Conservation (phyloP, 2,113 vertebrate genomes). For the Scalopus aquaticus region DNA sequence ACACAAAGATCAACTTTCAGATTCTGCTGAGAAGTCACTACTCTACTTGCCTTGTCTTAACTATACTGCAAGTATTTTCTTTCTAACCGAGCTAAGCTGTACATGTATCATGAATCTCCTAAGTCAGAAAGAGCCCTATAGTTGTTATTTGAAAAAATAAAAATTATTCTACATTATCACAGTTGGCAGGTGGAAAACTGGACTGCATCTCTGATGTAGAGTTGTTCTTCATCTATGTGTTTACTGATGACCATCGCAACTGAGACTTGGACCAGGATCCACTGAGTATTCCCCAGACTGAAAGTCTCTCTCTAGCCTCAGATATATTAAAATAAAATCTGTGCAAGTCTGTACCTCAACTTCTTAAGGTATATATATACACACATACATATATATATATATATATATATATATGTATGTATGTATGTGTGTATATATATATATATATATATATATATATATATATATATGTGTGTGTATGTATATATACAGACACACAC, state of each 20-base stretch:
- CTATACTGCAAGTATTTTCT: rapidly evolving
- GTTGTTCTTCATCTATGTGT: not conserved
- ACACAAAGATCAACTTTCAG: not conserved
- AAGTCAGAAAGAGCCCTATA: not conserved
- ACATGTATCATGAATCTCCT: not conserved
- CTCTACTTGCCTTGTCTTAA: rapidly evolving
- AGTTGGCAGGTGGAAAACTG: not conserved
- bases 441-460: too few relatives aligned
- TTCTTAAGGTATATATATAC: not conserved
- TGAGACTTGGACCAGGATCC: not conserved
- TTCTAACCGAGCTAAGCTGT: not conserved
- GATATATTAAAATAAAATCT: too few relatives aligned
- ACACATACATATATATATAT: too few relatives aligned
- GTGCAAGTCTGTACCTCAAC: not conserved
- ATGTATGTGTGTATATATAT: too few relatives aligned
- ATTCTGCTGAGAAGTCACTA: not conserved
- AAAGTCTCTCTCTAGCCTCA: not conserved
- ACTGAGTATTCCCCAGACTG: not conserved
- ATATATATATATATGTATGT: too few relatives aligned
- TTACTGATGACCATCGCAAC: not conserved
- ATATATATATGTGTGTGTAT: too few relatives aligned
- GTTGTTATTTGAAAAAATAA: not conserved
- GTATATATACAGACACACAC: too few relatives aligned
- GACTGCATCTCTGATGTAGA: not conserved
- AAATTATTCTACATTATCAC: not conserved